A percentile compares a stretch with the other conserved stretches of the same genome.
Conservation (phyloP, 2,888 invertebrate species). For the Lumbricus terrestris region DNA sequence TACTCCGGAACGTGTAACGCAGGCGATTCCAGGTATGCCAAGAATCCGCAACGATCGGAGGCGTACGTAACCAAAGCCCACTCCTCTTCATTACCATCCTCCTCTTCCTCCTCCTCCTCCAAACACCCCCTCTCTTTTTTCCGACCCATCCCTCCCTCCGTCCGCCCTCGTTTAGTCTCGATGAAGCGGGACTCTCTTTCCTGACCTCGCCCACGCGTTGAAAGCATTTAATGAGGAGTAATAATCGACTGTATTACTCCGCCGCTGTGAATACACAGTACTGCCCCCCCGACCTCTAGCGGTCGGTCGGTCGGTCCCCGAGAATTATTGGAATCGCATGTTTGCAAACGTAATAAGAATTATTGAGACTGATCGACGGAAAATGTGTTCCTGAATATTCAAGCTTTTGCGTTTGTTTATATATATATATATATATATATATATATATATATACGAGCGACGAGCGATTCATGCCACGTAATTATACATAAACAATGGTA, state of each 20-base stretch:
- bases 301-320: background rate
- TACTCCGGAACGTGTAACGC: background rate
- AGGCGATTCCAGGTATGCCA: background rate
- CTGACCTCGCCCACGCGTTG: background rate
- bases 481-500: background rate
- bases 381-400: too few relatives aligned
- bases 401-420: too few relatives aligned
- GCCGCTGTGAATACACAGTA: background rate
- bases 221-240: background rate
- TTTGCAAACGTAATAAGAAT: too few relatives aligned
- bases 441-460: too few relatives aligned
- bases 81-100: background rate
- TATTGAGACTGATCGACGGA: too few relatives aligned
- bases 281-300: too few relatives aligned
- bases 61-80: background rate
- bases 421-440: too few relatives aligned
- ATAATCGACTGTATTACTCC: background rate
- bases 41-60: background rate
- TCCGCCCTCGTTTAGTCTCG: background rate
- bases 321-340: background rate
- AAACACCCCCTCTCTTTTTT: background rate
- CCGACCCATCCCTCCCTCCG: background rate
- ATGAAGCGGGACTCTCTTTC: background rate
- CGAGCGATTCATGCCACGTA: too few relatives aligned
- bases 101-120: background rate